phyloP scores from a whole-genome alignment of 2,888 invertebrate species.

The Dicyrtoma fusca region DNA sequence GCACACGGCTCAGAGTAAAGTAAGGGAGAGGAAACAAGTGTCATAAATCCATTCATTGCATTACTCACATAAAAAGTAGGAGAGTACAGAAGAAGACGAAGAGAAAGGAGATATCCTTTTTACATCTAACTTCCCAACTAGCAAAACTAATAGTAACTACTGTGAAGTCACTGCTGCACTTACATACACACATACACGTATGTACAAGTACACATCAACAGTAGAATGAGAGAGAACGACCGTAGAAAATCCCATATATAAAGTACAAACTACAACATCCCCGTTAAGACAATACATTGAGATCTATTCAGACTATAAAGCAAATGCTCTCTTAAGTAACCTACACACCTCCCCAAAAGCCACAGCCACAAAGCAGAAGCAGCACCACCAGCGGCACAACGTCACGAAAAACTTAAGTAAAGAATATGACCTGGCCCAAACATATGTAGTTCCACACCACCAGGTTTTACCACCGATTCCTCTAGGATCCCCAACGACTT shows the following conservation, averaged over 20 bases:
- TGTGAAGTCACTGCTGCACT: no score
- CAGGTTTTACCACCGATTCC: conserved; percentile 18
- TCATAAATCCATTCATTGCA: conserved; percentile 23
- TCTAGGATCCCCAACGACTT: conserved; percentile 4
- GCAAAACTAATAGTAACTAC: no score
- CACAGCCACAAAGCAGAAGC: background rate
- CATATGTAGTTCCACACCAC: conserved; percentile 14
- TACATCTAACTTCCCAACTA: background rate
- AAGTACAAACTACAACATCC: no score
- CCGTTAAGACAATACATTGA: conserved; percentile 17
- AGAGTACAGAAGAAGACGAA: background rate
- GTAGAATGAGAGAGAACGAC: no score
- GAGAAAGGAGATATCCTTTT: background rate
- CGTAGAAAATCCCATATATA: no score
- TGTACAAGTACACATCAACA: no score
- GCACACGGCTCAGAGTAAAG: no score
- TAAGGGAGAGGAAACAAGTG: no score
- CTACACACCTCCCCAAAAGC: background rate
- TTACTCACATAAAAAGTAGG: background rate
- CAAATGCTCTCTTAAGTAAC: background rate
- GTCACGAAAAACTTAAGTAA: background rate
- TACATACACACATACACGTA: no score
- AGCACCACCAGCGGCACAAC: background rate
- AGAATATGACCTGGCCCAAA: no score
- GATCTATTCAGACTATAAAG: background rate